Conservation (phyloP, 2,797 vertebrate species). For the Micromesistius poutassou region DNA sequence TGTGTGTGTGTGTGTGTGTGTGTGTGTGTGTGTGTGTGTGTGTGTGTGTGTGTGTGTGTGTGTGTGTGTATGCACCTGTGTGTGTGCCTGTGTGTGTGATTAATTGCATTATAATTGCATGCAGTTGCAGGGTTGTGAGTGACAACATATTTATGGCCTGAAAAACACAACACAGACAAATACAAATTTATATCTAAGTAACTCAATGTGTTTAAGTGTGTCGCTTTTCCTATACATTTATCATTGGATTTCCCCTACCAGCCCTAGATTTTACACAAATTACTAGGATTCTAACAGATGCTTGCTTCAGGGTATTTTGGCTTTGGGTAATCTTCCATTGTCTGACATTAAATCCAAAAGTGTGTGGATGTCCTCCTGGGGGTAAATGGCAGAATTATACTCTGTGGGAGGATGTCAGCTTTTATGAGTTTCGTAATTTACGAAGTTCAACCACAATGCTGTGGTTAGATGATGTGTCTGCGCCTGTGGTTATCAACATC, state of each 20-base stretch:
- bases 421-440: background rate
- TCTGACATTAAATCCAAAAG: slow-evolving; percentile 27
- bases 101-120: background rate
- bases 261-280: slow-evolving; percentile 18
- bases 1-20: background rate
- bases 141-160: background rate
- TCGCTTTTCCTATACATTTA: background rate
- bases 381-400: background rate
- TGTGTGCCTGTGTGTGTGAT: background rate
- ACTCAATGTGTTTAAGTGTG: background rate
- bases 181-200: background rate
- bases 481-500: background rate
- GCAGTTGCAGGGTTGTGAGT: background rate
- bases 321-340: slow-evolving; percentile 20
- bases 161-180: background rate
- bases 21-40: background rate
- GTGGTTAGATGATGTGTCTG: background rate
- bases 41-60: background rate
- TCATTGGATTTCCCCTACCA: background rate
- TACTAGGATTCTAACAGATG: slow-evolving; percentile 40
- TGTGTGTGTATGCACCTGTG: too few species aligned
- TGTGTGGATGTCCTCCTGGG: slow-evolving; percentile 9
- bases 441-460: background rate
- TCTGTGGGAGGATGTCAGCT: background rate
- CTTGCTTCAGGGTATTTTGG: slow-evolving; percentile 37